Evolutionary conservation across 2,113 vertebrate species (phyloP).

Genomic region (Petaurus breviceps): DNA sequence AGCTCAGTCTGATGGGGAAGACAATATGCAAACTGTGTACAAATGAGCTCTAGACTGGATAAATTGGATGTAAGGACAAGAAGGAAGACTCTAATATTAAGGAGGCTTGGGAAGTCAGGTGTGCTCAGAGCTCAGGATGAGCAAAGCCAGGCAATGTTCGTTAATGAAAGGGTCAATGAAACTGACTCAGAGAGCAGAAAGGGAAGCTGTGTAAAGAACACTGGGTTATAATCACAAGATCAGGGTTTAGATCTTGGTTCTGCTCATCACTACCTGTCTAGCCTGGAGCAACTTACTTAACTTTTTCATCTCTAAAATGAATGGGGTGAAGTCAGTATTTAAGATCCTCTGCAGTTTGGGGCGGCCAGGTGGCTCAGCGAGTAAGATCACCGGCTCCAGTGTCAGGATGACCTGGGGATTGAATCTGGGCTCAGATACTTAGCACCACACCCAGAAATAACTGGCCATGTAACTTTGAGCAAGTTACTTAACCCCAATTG

Average conservation of each 20-base stretch:
- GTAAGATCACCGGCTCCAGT: too few relatives aligned
- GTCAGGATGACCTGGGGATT: too few relatives aligned
- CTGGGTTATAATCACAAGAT: neutral
- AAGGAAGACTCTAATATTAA: neutral
- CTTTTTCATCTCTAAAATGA: neutral
- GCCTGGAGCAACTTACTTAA: neutral
- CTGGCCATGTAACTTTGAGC: too few relatives aligned
- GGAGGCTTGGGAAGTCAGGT: neutral
- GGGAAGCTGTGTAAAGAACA: neutral
- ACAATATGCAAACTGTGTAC: neutral
- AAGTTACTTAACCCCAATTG: too few relatives aligned
- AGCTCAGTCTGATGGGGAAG: neutral
- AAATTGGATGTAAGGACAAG: neutral
- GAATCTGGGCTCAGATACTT: too few relatives aligned
- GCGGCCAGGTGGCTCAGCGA: too few relatives aligned
- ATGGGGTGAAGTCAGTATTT: neutral
- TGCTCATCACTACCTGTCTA: neutral
- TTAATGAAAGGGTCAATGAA: neutral
- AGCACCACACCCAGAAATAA: too few relatives aligned
- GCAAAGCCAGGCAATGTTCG: neutral
- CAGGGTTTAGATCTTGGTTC: neutral
- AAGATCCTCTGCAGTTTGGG: neutral
- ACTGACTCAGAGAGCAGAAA: neutral
- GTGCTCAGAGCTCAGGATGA: accelerated
- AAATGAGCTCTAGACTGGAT: neutral